A percentile compares a stretch with the other conserved stretches of the same genome.
phyloP scores from a whole-genome alignment of 2,113 vertebrate genomes.

The Cichladusa arquata region DNA sequence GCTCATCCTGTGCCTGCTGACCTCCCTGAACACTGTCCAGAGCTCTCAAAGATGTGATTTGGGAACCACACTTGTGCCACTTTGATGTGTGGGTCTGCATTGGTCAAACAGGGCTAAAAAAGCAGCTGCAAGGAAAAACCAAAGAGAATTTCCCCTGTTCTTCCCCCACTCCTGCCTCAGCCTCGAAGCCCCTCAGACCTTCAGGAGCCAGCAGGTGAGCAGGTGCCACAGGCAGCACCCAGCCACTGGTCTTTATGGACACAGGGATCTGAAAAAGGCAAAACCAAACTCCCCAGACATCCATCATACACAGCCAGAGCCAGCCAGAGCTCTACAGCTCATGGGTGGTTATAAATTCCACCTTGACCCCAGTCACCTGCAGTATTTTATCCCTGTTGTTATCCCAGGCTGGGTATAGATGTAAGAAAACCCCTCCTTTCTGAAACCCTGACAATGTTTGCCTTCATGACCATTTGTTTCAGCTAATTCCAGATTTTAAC shows the following conservation, averaged over 20 bases:
- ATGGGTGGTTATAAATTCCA: not conserved
- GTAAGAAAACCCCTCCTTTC: not conserved
- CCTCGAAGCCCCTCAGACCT: not conserved
- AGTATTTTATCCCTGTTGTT: not conserved
- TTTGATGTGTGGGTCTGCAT: not conserved
- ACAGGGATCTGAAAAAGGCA: not conserved
- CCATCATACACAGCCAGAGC: not conserved
- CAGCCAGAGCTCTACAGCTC: not conserved
- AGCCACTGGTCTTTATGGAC: not conserved
- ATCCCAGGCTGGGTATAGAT: not conserved
- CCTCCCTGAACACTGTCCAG: not conserved
- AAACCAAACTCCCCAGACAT: not conserved
- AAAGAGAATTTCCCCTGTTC: not conserved
- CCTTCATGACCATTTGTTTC: not conserved
- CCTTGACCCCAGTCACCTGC: not conserved
- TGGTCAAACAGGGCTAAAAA: not conserved
- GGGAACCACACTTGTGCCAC: not conserved
- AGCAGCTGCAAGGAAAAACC: not conserved
- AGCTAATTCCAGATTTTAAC: not conserved
- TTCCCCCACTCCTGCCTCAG: not conserved
- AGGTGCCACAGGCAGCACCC: not conserved
- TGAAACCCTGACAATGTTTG: not conserved
- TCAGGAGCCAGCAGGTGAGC: not conserved
- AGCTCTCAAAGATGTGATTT: not conserved
- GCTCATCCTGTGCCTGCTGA: not conserved